These are phyloP conservation scores for Hippocampus abdominalis DNA, from an alignment of 2,113 vertebrate genomes.

Conservation along the genomic window DNA sequence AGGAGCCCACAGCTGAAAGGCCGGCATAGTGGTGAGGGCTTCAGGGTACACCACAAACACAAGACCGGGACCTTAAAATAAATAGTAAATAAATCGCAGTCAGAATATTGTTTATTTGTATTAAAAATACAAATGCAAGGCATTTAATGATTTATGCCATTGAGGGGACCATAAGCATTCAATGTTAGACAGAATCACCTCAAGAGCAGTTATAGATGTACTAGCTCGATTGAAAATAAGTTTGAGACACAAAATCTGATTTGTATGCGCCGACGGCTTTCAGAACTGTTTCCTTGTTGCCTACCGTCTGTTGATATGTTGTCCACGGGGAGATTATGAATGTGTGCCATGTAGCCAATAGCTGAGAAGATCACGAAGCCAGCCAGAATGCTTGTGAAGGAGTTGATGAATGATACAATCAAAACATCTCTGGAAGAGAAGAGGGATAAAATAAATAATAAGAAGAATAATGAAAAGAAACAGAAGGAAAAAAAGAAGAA, in stretches of 20 bases:
- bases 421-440: conserved; percentile 62
- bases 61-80: conserved; percentile 68
- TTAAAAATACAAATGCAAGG: too few relatives aligned
- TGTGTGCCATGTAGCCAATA: conserved; percentile 74
- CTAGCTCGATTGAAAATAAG: not conserved
- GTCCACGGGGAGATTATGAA: conserved; percentile 72
- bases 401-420: conserved; percentile 68
- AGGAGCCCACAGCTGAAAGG: conserved; percentile 65
- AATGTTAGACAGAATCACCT: not conserved
- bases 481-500: too few relatives aligned
- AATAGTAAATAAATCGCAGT: not conserved
- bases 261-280: not conserved
- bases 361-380: conserved; percentile 77
- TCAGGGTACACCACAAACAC: conserved; percentile 78
- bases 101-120: not conserved
- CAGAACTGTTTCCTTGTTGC: conserved; percentile 9
- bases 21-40: conserved; percentile 69
- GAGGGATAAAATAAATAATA: not conserved
- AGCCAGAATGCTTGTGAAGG: conserved; percentile 72
- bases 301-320: conserved; percentile 74
- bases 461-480: too few relatives aligned
- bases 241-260: not conserved
- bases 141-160: not conserved
- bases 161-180: too few relatives aligned
- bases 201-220: not conserved